phyloP scores from a whole-genome alignment of 2,797 vertebrate species.

The Taeniopygia guttata region DNA sequence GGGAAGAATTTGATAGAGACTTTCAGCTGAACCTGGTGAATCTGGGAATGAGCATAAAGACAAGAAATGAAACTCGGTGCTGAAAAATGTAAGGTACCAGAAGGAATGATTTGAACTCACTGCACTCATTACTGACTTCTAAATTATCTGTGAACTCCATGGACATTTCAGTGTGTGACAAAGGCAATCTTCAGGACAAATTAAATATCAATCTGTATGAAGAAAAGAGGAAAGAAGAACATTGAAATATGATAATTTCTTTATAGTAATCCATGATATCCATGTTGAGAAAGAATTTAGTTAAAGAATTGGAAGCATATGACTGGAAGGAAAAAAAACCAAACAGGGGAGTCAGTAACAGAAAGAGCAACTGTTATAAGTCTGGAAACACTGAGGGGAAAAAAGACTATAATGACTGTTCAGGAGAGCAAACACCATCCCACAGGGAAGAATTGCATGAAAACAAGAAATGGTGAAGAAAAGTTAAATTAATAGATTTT shows the following conservation, averaged over 20 bases:
- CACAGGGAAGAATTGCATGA: background rate
- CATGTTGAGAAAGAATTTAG: background rate
- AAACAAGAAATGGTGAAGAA: background rate
- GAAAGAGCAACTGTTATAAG: background rate
- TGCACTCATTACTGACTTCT: background rate
- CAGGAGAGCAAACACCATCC: background rate
- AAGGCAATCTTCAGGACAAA: background rate
- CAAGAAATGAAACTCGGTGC: background rate
- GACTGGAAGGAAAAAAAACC: background rate
- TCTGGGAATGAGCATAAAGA: background rate
- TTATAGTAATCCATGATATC: background rate
- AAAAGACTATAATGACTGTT: background rate
- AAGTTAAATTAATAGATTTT: background rate
- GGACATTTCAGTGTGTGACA: background rate
- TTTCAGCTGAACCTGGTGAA: background rate
- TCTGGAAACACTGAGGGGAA: background rate
- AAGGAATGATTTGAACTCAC: background rate
- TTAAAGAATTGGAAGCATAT: background rate
- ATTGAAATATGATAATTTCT: background rate
- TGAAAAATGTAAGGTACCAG: background rate
- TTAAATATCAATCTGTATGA: background rate
- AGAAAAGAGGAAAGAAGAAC: background rate
- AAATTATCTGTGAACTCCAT: constrained; percentile 1
- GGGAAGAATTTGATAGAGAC: background rate
- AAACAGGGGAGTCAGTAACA: background rate